Evolutionary conservation across 2,113 vertebrate species (phyloP), one percentile per base, ranked within the genome.

Genomic region (Argyrosomus japonicus): DNA sequence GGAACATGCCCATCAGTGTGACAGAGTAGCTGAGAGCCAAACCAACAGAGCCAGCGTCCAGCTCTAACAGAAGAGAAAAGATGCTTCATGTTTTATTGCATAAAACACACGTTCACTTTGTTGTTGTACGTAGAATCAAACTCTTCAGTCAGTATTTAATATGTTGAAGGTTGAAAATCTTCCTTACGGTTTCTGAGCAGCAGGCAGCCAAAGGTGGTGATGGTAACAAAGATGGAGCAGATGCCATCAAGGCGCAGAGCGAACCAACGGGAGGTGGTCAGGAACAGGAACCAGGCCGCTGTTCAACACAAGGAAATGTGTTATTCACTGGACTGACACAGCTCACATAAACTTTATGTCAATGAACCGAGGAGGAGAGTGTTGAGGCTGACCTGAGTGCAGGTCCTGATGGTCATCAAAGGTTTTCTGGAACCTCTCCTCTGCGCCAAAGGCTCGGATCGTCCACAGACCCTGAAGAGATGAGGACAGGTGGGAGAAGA

Each of bases 401-500:
- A 98, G 93, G 86, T 99, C 96, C 93, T 99, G 98, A 84, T 97
- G 96, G 1, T 93, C 95, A 27, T 99, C 98, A 19, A 99, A 99
- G 6, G 91, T 47, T 53, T 96, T 94, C 91, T 99, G 97, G 86
- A 97, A 98, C 54, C 96, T 93, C 68, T 96, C 92, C 84, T 98
- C 96, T 0, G 96, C 96, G 88, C 91, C 96, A 70, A 97, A 97
- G 1, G 97, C 97, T 75, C 97, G 95, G 88, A 99, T 98, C 45
- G 97, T 98, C 96, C 96, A 97, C 83, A 99, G 96, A 10, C 98
- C 98, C 91, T 99, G 97, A 29, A 99, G 97, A 60, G 98, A 97
- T 3, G 98, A 96, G 0, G 97, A 99, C 60, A 99, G 90, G 91
- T 99, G 98, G 90, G 98, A 99, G 90, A 99, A 99, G 7, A 99